These are phyloP conservation scores for Halcyon smyrnensis DNA, from an alignment of 2,797 vertebrate genomes.

Conservation along the genomic window DNA sequence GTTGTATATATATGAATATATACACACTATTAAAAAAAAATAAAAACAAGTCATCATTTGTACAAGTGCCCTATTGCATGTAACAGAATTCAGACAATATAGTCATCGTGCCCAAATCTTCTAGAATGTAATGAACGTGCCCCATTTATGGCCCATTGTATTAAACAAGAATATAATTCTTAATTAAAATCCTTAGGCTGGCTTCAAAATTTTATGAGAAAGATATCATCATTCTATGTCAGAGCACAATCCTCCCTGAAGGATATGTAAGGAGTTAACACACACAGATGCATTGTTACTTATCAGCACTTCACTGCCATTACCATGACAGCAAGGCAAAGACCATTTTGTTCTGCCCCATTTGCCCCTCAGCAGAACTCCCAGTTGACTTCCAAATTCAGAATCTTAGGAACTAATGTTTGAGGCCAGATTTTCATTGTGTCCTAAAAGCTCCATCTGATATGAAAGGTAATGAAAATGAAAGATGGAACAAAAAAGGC, in stretches of 20 bases:
- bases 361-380: conserved; percentile 4
- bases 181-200: not conserved
- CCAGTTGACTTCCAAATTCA: conserved; percentile 6
- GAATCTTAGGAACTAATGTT: not conserved
- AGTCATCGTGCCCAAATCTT: not conserved
- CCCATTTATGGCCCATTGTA: not conserved
- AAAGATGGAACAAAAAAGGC: conserved; percentile 25
- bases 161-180: not conserved
- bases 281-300: not conserved
- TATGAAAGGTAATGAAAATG: conserved; percentile 2
- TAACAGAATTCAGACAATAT: not conserved
- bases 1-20: not conserved
- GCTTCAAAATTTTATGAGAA: not conserved
- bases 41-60: not conserved
- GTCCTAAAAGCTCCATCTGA: conserved; percentile 28
- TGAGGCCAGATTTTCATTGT: conserved; percentile 16
- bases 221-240: not conserved
- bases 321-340: conserved; percentile 45
- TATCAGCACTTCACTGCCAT: conserved; percentile 51
- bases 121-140: not conserved
- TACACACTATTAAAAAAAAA: not conserved
- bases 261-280: conserved; percentile 27
- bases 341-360: conserved; percentile 31
- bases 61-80: not conserved
- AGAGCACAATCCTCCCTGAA: not conserved